Evolutionary conservation across 2,888 invertebrate genomes (phyloP).

Genomic region (Monopis laevigella): DNA sequence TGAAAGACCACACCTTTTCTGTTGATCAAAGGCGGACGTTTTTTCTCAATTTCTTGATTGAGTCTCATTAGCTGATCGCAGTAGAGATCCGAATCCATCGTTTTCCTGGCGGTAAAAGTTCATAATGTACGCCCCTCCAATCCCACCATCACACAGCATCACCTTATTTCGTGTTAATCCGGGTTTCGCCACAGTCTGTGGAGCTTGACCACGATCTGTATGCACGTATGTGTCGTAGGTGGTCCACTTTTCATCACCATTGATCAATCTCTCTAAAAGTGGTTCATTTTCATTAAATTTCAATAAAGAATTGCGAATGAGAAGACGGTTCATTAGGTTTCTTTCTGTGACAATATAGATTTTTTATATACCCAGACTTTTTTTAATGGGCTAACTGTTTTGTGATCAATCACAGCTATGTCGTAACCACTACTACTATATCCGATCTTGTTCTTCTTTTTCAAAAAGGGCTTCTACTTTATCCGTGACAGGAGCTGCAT

Average conservation of each 20-base stretch:
- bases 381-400: slow-evolving; percentile 19
- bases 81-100: slow-evolving; percentile 21
- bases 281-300: slow-evolving; percentile 17
- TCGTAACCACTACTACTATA: slow-evolving; percentile 16
- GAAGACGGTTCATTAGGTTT: slow-evolving; percentile 16
- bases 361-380: slow-evolving; percentile 15
- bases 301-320: slow-evolving; percentile 17
- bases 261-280: slow-evolving; percentile 17
- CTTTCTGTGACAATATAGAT: slow-evolving; percentile 16
- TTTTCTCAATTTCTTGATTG: slow-evolving; percentile 15
- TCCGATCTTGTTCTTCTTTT: slow-evolving; percentile 16
- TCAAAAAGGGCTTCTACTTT: background rate
- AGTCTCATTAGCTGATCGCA: slow-evolving; percentile 18
- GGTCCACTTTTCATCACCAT: slow-evolving; percentile 19
- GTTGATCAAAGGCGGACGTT: slow-evolving; percentile 1
- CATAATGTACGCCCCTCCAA: slow-evolving; percentile 20
- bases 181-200: background rate
- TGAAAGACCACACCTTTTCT: too few species aligned
- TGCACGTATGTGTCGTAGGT: slow-evolving; percentile 18
- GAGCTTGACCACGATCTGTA: slow-evolving; percentile 18
- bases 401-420: slow-evolving; percentile 17
- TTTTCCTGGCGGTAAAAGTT: slow-evolving; percentile 19
- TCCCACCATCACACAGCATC: slow-evolving; percentile 2
- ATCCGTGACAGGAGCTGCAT: slow-evolving; percentile 7
- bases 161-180: too few species aligned